These are phyloP conservation scores for Sesamia inferens DNA, from an alignment of 2,888 invertebrate genomes.

Conservation along the genomic window DNA sequence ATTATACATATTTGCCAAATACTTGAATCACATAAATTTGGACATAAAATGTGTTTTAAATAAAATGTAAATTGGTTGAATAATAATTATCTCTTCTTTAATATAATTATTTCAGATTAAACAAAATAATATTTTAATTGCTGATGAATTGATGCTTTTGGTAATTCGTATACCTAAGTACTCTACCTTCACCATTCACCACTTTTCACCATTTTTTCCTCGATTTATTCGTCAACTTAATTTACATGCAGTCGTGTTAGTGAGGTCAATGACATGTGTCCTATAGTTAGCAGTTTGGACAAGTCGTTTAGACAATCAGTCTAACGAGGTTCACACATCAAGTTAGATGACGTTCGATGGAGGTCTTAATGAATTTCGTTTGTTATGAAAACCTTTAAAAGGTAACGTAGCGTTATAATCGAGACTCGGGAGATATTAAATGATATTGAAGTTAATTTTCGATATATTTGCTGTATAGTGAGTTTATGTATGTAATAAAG, in stretches of 20 bases:
- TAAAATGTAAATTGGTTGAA: not conserved
- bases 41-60: not conserved
- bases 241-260: constrained; percentile 36
- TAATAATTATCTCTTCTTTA: too few relatives aligned
- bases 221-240: constrained; percentile 11
- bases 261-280: constrained; percentile 38
- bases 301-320: constrained; percentile 54
- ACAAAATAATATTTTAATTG: constrained; percentile 8
- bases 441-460: not conserved
- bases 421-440: constrained; percentile 3
- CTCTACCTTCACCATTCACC: not conserved
- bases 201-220: not conserved
- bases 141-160: not conserved
- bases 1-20: not conserved
- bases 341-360: constrained; percentile 24
- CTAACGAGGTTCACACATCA: constrained; percentile 54
- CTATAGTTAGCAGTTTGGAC: constrained; percentile 24
- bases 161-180: constrained; percentile 25
- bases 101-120: not conserved
- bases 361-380: constrained; percentile 33
- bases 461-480: not conserved
- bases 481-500: not conserved
- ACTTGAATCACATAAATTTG: not conserved
- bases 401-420: constrained; percentile 12
- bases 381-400: constrained; percentile 28